These are phyloP conservation scores for Drosophila fungiperda DNA, from an alignment of 2,888 invertebrate genomes.

Conservation along the genomic window DNA sequence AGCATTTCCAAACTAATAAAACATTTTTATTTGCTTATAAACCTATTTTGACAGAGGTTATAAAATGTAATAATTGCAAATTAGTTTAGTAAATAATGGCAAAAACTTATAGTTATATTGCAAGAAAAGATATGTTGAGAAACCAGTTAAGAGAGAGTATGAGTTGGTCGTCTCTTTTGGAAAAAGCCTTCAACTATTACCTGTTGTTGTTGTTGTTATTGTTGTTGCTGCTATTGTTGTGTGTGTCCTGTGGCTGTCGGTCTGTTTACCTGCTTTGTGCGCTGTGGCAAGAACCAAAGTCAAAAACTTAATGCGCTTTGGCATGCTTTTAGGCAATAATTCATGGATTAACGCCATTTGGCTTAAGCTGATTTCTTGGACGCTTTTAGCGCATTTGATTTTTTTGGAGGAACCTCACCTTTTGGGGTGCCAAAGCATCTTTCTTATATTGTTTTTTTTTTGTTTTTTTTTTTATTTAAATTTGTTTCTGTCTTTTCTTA, in stretches of 20 bases:
- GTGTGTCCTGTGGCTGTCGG: slow-evolving; percentile 23
- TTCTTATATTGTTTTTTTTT: slow-evolving; percentile 8
- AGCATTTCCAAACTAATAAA: too few species aligned
- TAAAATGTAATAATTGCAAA: neutral
- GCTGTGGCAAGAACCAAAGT: slow-evolving; percentile 47
- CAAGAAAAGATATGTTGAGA: neutral
- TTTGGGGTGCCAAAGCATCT: slow-evolving; percentile 46
- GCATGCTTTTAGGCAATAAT: slow-evolving; percentile 84
- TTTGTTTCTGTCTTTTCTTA: slow-evolving; percentile 2
- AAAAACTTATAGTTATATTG: neutral
- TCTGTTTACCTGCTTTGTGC: slow-evolving; percentile 45
- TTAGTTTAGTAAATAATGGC: too few species aligned
- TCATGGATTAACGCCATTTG: slow-evolving; percentile 85
- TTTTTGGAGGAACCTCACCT: slow-evolving; percentile 66
- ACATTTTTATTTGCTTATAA: neutral
- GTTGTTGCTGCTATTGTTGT: slow-evolving; percentile 16
- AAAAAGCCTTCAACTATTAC: slow-evolving; percentile 19
- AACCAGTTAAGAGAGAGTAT: slow-evolving; percentile 15
- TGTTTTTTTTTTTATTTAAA: neutral
- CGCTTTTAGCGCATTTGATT: slow-evolving; percentile 66
- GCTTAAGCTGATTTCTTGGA: slow-evolving; percentile 72
- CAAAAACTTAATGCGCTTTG: slow-evolving; percentile 83
- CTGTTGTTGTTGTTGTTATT: slow-evolving; percentile 41
- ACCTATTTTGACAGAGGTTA: neutral
- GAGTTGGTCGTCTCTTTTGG: neutral